These are phyloP conservation scores for Huso huso DNA, from an alignment of 2,797 vertebrate species.

Conservation along the genomic window DNA sequence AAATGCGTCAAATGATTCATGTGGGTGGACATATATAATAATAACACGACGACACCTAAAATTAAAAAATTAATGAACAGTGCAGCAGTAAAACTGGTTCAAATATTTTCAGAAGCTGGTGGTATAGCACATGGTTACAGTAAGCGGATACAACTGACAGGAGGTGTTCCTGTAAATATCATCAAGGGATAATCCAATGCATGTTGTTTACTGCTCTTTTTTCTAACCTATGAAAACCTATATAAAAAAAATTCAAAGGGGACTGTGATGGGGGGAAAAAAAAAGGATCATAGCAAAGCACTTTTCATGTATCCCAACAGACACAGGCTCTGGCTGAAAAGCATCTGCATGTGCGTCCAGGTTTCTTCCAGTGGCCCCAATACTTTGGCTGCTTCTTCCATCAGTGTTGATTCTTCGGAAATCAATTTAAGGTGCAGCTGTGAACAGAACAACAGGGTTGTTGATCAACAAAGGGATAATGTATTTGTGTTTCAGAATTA, in stretches of 20 bases:
- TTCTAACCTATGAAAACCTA: too few relatives aligned
- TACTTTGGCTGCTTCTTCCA: constrained; percentile 62
- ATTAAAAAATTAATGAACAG: too few relatives aligned
- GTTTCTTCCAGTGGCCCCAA: constrained; percentile 61
- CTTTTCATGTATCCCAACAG: constrained; percentile 85
- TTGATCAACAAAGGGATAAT: not conserved
- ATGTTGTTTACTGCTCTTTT: too few relatives aligned
- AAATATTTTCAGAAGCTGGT: too few relatives aligned
- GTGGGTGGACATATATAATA: not conserved
- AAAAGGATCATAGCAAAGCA: constrained; percentile 66
- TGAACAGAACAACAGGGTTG: not conserved
- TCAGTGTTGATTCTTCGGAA: constrained; percentile 61
- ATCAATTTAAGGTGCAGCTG: constrained; percentile 78
- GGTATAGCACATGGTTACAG: too few relatives aligned
- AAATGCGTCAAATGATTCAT: not conserved
- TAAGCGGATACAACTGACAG: too few relatives aligned
- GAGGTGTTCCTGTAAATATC: too few relatives aligned
- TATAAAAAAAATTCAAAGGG: too few relatives aligned
- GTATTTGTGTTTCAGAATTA: not conserved
- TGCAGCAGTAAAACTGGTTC: too few relatives aligned
- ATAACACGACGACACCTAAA: too few relatives aligned
- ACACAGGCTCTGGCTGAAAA: constrained; percentile 84
- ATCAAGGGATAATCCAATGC: too few relatives aligned
- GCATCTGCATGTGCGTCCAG: constrained; percentile 70
- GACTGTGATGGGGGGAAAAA: too few relatives aligned